Base-by-base conservation (phyloP, 92 coral and sea anemone genomes). In the Porites evermanni region DNA sequence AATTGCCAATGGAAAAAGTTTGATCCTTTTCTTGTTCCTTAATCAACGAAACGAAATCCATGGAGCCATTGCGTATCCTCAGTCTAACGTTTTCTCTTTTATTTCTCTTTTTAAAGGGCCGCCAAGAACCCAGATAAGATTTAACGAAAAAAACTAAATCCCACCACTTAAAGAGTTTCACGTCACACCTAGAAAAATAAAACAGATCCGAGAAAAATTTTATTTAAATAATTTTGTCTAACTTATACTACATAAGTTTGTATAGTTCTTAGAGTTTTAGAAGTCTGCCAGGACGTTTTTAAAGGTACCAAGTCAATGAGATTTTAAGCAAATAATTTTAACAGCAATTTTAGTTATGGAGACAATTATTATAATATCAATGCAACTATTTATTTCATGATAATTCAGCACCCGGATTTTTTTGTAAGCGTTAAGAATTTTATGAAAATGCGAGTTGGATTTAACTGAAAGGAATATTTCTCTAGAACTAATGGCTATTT, bases 61-160 rank as follows among this genome's bases (percentile, higher is more conserved):
- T 38, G 47, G 4, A 38, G 0, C 47, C 47, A 38, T 38, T 38
- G 6, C 47, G 1, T 38, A 38, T 38, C 47, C 47, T 38, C 47
- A 38, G 0, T 38, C 47, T 38, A 38, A 38, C 47, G 47, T 38
- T 38, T 38, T 38, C 47, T 38, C 47, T 38, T 38, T 1, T 72
- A 16, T 20, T 13, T 21, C 44, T 61, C 19, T 38, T 74, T 51
- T 50, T 44, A 61, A 38, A 83, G 87, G 80, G 80, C 87, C 1
- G 72, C 87, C 64, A 73, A 74, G 87, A 83, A 83, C 44, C 87
- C 87, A 0, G 87, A 83, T 53, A 83, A 83, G 80, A 83, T 83
- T 74, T 83, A 65, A 74, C 64, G 58, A 14, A 20, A 10, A 71
- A 1, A 38, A 81, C 1, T 21, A 12, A 65, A n/a, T 65, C 65